A percentile compares a stretch with the other conserved stretches of the same genome.
Evolutionary conservation across 2,113 vertebrate genomes (phyloP).

Genomic region (Oreocharis arfaki): DNA sequence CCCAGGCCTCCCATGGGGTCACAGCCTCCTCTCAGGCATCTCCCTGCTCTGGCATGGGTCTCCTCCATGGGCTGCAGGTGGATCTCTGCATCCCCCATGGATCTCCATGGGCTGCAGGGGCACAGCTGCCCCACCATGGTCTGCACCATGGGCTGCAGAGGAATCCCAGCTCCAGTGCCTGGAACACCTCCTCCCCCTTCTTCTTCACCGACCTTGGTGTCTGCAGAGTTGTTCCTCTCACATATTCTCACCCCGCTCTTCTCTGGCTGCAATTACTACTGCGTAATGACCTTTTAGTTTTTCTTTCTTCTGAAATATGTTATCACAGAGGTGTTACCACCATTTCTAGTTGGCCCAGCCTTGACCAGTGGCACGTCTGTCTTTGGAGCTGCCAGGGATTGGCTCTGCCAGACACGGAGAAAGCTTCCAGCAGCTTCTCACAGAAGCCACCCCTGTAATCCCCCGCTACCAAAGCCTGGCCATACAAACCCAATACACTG

Average conservation of each 20-base stretch:
- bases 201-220: background rate
- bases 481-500: background rate
- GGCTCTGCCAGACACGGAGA: background rate
- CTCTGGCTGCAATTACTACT: background rate
- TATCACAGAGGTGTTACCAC: background rate
- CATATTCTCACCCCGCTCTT: rapidly evolving
- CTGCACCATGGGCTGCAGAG: background rate
- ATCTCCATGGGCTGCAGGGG: background rate
- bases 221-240: background rate
- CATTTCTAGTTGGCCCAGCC: background rate
- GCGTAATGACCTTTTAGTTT: background rate
- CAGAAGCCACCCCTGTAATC: background rate
- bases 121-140: background rate
- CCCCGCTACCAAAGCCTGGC: background rate
- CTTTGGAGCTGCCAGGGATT: background rate
- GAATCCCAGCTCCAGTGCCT: background rate
- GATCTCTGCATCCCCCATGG: background rate
- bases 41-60: background rate
- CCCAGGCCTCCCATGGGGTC: background rate
- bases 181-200: background rate
- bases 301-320: background rate
- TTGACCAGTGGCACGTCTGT: background rate
- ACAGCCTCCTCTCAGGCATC: background rate
- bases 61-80: background rate
- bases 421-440: background rate